A percentile compares a stretch with the other conserved stretches of the same genome.
Conservation (phyloP, 2,888 invertebrate genomes). For the Drosophila trichaetosa region DNA sequence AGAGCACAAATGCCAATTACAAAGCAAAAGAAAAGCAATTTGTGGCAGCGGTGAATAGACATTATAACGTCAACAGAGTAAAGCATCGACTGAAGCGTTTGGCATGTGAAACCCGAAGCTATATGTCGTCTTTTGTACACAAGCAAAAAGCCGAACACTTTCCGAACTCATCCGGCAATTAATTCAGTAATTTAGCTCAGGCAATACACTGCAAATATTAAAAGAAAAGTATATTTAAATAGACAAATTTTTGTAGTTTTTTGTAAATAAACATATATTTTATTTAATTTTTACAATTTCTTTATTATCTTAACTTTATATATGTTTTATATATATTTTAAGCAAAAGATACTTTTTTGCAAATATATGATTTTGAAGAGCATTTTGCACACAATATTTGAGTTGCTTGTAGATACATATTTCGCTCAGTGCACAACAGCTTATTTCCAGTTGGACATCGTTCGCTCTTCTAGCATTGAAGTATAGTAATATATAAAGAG, state of each 20-base stretch:
- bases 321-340: neutral
- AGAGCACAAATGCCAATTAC: conserved; percentile 34
- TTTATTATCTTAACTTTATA: neutral
- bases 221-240: neutral
- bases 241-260: rapidly evolving
- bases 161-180: conserved; percentile 19
- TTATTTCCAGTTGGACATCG: neutral
- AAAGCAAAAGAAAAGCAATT: conserved; percentile 28
- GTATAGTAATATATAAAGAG: neutral
- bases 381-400: neutral
- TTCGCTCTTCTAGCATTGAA: neutral
- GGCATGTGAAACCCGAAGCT: conserved; percentile 20
- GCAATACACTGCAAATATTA: conserved; percentile 20
- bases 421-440: conserved; percentile 14
- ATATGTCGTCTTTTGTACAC: conserved; percentile 27
- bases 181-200: conserved; percentile 8
- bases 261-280: neutral
- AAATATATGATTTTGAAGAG: neutral
- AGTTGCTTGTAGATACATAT: neutral
- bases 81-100: conserved; percentile 60
- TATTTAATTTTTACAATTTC: neutral
- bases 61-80: conserved; percentile 52
- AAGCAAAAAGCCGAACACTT: conserved; percentile 11
- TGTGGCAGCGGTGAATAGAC: conserved; percentile 34
- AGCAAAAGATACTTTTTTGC: too few relatives aligned